A percentile compares a stretch with the other conserved stretches of the same genome.
Conservation (phyloP, 1,140 invertebrate genomes). For the Dolichoris vasculosae region DNA sequence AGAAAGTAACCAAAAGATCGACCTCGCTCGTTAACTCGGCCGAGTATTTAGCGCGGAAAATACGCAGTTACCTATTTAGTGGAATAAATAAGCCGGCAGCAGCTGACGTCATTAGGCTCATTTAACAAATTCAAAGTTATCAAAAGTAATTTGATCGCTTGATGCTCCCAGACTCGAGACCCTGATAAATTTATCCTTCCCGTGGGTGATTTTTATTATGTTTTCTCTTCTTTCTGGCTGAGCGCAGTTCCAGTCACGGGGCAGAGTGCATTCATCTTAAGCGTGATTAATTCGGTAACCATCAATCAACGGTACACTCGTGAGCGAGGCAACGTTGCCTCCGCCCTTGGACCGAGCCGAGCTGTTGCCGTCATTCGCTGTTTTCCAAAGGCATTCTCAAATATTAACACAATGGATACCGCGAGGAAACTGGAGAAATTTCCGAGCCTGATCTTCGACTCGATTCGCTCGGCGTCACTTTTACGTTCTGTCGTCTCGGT, state of each 20-base stretch:
- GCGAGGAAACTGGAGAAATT: neutral
- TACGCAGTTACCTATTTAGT: neutral
- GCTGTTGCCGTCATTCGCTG: neutral
- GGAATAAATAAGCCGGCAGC: slow-evolving; percentile 20
- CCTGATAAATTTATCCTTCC: neutral
- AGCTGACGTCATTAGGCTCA: neutral
- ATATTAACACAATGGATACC: slow-evolving; percentile 56
- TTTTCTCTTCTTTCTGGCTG: neutral
- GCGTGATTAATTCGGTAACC: slow-evolving; percentile 55
- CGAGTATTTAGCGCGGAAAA: neutral
- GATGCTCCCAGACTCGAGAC: neutral
- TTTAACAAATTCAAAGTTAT: slow-evolving; percentile 19
- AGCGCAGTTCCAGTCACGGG: neutral
- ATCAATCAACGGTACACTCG: slow-evolving; percentile 52
- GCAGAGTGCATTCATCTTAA: slow-evolving; percentile 43
- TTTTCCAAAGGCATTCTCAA: slow-evolving; percentile 47
- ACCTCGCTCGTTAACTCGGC: neutral
- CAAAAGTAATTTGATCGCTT: slow-evolving; percentile 2
- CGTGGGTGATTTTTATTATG: neutral
- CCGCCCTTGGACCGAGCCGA: neutral
- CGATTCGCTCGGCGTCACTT: neutral
- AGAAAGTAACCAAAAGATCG: neutral
- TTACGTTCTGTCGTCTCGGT: too few relatives aligned
- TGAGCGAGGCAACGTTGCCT: slow-evolving; percentile 5
- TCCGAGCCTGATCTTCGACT: neutral